These are phyloP conservation scores for Procapra przewalskii DNA, from an alignment of 2,113 vertebrate species.

Conservation along the genomic window DNA sequence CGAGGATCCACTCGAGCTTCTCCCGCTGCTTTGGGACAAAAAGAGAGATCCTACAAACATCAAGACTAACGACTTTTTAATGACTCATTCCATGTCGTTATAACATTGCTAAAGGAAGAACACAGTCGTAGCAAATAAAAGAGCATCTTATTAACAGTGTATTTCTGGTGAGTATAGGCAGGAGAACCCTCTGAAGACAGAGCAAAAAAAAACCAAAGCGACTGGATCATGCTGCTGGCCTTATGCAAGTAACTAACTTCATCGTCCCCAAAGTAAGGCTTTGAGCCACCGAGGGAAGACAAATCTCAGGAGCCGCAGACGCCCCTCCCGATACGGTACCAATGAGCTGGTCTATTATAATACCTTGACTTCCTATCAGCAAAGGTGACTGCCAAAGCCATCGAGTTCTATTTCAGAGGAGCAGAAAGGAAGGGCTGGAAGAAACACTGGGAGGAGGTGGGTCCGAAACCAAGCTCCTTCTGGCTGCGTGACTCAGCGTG, in stretches of 20 bases:
- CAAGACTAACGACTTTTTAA: not conserved
- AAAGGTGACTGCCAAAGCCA: not conserved
- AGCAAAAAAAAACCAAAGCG: not conserved
- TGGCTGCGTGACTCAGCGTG: not conserved
- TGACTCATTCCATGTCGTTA: not conserved
- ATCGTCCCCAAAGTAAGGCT: not conserved
- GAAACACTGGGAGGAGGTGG: not conserved
- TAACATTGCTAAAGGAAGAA: not conserved
- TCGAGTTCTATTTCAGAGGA: not conserved
- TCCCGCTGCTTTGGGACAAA: not conserved
- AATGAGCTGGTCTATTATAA: rapidly evolving
- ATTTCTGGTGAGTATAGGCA: not conserved
- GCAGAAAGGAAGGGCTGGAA: not conserved
- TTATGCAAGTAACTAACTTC: not conserved
- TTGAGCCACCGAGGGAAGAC: not conserved
- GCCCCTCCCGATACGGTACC: not conserved
- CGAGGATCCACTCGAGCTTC: rapidly evolving
- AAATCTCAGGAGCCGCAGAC: not conserved
- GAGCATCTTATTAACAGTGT: not conserved
- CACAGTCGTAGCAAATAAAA: not conserved
- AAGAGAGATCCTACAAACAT: not conserved
- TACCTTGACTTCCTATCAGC: not conserved
- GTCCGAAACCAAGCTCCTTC: not conserved
- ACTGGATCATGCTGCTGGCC: not conserved
- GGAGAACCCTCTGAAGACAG: not conserved